These are phyloP conservation scores for Macrotrachela quadricornifera DNA, from an alignment of 1,140 invertebrate genomes.

Conservation along the genomic window DNA sequence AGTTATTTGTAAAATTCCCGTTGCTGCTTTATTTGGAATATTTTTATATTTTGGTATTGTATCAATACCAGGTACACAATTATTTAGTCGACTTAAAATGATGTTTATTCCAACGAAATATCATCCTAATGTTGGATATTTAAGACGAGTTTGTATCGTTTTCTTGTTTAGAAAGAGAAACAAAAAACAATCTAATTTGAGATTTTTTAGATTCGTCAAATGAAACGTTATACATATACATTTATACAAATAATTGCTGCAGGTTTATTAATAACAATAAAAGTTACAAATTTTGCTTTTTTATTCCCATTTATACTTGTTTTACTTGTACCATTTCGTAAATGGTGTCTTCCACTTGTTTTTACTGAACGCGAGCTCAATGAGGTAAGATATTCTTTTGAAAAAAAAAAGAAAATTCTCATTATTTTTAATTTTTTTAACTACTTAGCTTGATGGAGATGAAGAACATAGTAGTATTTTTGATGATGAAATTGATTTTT, in stretches of 20 bases:
- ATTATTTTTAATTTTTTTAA: background rate
- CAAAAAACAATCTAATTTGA: background rate
- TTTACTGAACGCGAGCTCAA: conserved; percentile 4
- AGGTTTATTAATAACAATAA: background rate
- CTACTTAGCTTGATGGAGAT: conserved; percentile 7
- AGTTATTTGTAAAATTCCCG: conserved; percentile 56
- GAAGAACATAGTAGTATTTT: background rate
- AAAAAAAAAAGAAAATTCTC: background rate
- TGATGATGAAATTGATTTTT: conserved; percentile 2
- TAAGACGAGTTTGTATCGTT: background rate
- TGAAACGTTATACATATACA: conserved; percentile 1
- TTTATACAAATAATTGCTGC: conserved; percentile 6
- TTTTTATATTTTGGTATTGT: conserved; percentile 91
- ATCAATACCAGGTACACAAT: conserved; percentile 67
- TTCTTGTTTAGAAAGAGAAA: background rate
- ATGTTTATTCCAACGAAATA: conserved; percentile 8
- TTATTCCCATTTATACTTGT: conserved; percentile 6
- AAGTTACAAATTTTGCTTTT: conserved; percentile 1
- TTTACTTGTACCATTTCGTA: conserved; percentile 5
- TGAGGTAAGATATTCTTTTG: background rate
- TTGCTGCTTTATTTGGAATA: conserved; percentile 78
- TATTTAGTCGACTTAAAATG: conserved; percentile 50
- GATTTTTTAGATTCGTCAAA: background rate
- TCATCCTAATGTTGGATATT: conserved; percentile 3
- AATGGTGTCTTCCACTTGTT: background rate